Evolutionary conservation across 35 echinoderm and acorn worm genomes (phyloP), one percentile per base, ranked within the genome.

Genomic region (Stichopus chloronotus): DNA sequence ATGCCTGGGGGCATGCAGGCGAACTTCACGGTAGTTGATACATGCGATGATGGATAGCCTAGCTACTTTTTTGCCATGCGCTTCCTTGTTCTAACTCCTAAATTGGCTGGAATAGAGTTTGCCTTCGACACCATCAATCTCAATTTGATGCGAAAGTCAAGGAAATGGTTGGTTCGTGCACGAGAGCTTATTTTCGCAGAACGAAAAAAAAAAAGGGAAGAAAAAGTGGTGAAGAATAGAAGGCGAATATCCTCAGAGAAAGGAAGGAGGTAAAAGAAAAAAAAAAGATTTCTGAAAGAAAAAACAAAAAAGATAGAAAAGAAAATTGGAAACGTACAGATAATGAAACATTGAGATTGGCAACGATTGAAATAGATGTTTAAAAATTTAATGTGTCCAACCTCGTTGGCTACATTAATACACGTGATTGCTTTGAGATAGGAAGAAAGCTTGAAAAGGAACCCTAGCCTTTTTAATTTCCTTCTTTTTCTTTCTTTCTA

Each of bases 71-170:
- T 85, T 58, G 82, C 55, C 55, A 85, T 56, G 19, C 55, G 82
- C 55, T 85, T 85, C 57, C 55, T 85, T 58, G 57, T 85, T 58
- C 82, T 57, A 58, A 14, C 19, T 58, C 55, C 82, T 85, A 85
- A 85, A 85, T 85, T 85, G 82, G 82, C 82, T 85, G 82, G 57
- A 85, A 85, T 85, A 85, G 82, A 58, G 82, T 85, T 85, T 85
- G 82, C 57, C 82, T 85, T 85, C 57, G 55, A 58, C 55, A 85
- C 57, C 43, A 85, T 85, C 82, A 85, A 85, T 85, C 82, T 85
- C 82, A 85, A 85, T 85, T 85, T 85, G 82, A 85, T 85, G 57
- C 55, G 82, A 85, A 85, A 85, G 82, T 85, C 82, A 85, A 85
- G 57, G 22, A 74, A 74, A 74, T 74, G 69, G 69, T n/a, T 20